Conservation (phyloP, 2,113 vertebrate species). For the Thalassoma bifasciatum region DNA sequence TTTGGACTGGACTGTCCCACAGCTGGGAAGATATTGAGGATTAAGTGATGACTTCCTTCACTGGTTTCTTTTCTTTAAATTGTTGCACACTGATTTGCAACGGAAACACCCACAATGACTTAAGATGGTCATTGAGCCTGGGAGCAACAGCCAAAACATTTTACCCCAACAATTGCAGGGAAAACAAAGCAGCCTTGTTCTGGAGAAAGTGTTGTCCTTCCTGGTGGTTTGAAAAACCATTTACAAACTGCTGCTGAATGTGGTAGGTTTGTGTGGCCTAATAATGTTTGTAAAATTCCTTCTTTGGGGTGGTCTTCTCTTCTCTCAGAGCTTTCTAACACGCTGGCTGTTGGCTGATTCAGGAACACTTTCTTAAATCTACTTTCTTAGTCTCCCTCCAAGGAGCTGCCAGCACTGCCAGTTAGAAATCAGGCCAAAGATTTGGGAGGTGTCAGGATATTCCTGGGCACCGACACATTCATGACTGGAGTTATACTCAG, state of each 20-base stretch:
- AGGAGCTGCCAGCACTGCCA: slow-evolving; percentile 24
- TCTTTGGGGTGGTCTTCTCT: slow-evolving; percentile 15
- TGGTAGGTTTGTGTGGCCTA: neutral
- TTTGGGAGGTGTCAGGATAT: neutral
- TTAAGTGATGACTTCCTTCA: neutral
- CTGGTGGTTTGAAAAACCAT: neutral
- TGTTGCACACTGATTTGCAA: neutral
- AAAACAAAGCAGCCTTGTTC: neutral
- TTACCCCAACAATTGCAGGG: neutral
- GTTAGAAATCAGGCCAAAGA: slow-evolving; percentile 5
- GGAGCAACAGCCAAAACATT: neutral
- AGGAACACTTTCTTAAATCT: slow-evolving; percentile 25
- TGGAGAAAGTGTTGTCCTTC: neutral
- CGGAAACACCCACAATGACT: neutral
- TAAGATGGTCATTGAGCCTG: neutral
- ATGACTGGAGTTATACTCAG: slow-evolving; percentile 1
- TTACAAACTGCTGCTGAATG: slow-evolving; percentile 4
- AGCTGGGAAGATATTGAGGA: too few relatives aligned
- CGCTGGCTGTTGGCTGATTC: neutral
- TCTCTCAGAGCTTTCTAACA: slow-evolving; percentile 14
- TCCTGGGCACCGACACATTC: neutral
- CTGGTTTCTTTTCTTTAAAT: neutral
- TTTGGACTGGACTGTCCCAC: too few relatives aligned
- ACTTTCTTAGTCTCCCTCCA: neutral
- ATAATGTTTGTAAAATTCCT: slow-evolving; percentile 11